Evolutionary conservation across 2,797 vertebrate species (phyloP).

Genomic region (Diplodus puntazzo): DNA sequence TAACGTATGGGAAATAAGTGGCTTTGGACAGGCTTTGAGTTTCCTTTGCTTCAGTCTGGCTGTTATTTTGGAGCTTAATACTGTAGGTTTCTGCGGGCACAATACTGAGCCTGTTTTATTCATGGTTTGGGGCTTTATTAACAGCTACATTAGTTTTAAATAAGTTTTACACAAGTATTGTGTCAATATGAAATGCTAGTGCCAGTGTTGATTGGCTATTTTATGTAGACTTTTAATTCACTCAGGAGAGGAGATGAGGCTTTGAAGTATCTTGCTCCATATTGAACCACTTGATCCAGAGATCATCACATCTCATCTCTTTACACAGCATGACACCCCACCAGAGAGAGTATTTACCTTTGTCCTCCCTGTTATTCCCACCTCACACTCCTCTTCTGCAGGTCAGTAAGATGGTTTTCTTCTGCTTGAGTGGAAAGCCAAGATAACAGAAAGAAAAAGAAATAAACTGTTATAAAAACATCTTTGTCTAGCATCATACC

Average conservation of each 20-base stretch:
- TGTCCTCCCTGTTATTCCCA: slow-evolving; percentile 2
- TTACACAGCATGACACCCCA: slow-evolving; percentile 29
- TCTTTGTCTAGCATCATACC: not conserved
- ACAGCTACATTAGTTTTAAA: slow-evolving; percentile 12
- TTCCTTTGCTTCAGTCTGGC: slow-evolving; percentile 15
- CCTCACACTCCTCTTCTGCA: slow-evolving; percentile 14
- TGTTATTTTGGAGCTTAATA: slow-evolving; percentile 6
- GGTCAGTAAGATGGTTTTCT: not conserved
- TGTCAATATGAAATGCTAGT: slow-evolving; percentile 21
- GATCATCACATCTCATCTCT: slow-evolving; percentile 15
- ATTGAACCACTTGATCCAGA: slow-evolving; percentile 18
- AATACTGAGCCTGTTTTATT: slow-evolving; percentile 14
- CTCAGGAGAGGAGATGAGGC: not conserved
- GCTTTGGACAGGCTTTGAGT: not conserved
- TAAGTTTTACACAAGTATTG: not conserved
- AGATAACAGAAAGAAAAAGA: slow-evolving; percentile 10
- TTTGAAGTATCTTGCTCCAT: not conserved
- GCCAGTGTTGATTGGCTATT: not conserved
- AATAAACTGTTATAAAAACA: not conserved
- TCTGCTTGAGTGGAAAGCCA: slow-evolving; percentile 2
- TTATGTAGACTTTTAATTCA: slow-evolving; percentile 11
- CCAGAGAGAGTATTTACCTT: slow-evolving; percentile 54
- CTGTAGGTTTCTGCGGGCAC: slow-evolving; percentile 1
- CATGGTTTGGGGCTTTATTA: slow-evolving; percentile 23
- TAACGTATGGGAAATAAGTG: slow-evolving; percentile 17